Conservation (phyloP, 2,113 vertebrate genomes). For the Smithornis capensis region DNA sequence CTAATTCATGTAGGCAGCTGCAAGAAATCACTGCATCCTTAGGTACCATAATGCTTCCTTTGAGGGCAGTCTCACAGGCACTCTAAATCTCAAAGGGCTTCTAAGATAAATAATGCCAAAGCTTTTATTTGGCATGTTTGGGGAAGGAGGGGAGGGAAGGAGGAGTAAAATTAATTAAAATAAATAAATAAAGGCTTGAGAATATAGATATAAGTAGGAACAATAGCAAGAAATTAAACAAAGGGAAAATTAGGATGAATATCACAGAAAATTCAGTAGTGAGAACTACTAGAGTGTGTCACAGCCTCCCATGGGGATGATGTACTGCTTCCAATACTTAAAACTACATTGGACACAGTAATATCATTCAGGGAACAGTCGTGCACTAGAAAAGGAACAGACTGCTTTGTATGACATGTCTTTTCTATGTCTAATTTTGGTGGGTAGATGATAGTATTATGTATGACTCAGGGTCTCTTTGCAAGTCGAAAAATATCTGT, state of each 20-base stretch:
- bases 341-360: constrained; percentile 11
- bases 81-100: not conserved
- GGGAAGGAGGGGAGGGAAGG: not conserved
- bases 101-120: not conserved
- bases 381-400: not conserved
- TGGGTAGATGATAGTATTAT: not conserved
- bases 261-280: not conserved
- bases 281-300: not conserved
- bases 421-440: not conserved
- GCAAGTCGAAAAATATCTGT: not conserved
- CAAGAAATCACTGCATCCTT: not conserved
- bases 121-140: not conserved
- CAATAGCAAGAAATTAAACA: not conserved
- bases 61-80: not conserved
- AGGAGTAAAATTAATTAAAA: not conserved
- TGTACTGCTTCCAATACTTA: constrained; percentile 14
- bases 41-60: not conserved
- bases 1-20: not conserved
- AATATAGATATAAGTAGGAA: not conserved
- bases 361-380: not conserved
- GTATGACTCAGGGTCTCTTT: not conserved
- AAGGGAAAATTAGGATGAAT: not conserved
- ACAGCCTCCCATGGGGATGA: not conserved
- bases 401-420: not conserved
- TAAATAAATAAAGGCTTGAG: not conserved